These are phyloP conservation scores for Lepidothrix coronata DNA, from an alignment of 2,113 vertebrate genomes.

Conservation along the genomic window DNA sequence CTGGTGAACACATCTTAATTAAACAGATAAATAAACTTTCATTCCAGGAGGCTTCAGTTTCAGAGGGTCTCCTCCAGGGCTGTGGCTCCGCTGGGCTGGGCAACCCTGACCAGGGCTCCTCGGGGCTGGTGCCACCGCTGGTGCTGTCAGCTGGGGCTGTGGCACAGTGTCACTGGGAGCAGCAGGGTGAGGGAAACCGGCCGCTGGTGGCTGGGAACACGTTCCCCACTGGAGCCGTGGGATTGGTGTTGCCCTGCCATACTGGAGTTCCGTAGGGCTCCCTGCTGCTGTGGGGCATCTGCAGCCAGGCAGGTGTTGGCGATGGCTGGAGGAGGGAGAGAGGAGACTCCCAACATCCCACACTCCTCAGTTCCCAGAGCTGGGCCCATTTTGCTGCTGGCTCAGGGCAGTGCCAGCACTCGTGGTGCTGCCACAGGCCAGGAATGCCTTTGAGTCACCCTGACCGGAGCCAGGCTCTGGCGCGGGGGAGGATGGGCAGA, in stretches of 20 bases:
- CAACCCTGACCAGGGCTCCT: background rate
- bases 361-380: background rate
- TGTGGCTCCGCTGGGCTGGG: background rate
- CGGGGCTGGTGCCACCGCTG: background rate
- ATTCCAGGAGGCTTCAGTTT: constrained; percentile 50
- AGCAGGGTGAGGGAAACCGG: background rate
- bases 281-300: background rate
- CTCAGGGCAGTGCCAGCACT: constrained; percentile 10
- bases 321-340: background rate
- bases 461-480: background rate
- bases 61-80: constrained; percentile 28
- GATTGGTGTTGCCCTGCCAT: fast-evolving
- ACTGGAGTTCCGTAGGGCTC: fast-evolving
- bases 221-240: background rate
- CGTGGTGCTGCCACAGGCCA: background rate
- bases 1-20: constrained; percentile 77
- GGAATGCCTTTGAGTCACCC: constrained; percentile 54
- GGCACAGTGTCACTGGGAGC: fast-evolving
- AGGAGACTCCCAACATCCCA: background rate
- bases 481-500: background rate
- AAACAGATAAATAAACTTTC: constrained; percentile 82
- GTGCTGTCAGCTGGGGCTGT: background rate
- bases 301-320: background rate
- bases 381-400: background rate
- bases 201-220: background rate